Conservation (phyloP, 2,113 vertebrate genomes). For the Notiomystis cincta region DNA sequence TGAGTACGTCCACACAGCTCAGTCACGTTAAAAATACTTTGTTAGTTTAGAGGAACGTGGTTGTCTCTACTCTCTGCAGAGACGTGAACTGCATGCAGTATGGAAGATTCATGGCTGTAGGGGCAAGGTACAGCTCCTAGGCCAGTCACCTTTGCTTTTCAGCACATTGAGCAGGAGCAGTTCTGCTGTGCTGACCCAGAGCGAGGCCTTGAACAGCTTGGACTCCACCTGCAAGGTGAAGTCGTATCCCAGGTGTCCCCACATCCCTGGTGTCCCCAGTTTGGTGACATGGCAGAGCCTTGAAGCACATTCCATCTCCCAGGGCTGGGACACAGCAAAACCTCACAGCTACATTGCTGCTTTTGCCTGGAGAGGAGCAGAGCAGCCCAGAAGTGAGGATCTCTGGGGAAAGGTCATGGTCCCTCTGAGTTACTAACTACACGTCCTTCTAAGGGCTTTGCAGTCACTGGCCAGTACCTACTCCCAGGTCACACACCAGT, state of each 20-base stretch:
- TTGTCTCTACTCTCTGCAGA: neutral
- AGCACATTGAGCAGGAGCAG: neutral
- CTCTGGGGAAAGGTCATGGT: neutral
- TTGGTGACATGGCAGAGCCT: neutral
- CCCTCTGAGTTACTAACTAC: neutral
- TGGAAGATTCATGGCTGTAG: neutral
- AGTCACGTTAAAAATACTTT: slow-evolving; percentile 21
- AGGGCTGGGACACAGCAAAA: neutral
- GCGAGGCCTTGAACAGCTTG: neutral
- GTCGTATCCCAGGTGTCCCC: neutral
- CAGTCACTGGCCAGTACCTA: neutral
- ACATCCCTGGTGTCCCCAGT: neutral
- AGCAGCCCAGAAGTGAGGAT: neutral
- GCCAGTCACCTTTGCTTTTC: neutral
- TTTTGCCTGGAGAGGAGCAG: neutral
- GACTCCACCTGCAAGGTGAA: neutral
- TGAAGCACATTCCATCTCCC: neutral
- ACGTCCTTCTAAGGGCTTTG: neutral
- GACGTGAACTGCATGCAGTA: neutral
- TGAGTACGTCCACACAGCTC: neutral
- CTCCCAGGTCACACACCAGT: neutral
- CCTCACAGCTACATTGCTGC: neutral
- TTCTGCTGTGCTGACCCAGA: neutral
- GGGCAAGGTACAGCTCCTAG: neutral
- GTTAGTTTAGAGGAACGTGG: neutral